A percentile compares a stretch with the other conserved stretches of the same genome.
Evolutionary conservation across 2,797 vertebrate genomes (phyloP).

Genomic region (Brachyalestes nurse): DNA sequence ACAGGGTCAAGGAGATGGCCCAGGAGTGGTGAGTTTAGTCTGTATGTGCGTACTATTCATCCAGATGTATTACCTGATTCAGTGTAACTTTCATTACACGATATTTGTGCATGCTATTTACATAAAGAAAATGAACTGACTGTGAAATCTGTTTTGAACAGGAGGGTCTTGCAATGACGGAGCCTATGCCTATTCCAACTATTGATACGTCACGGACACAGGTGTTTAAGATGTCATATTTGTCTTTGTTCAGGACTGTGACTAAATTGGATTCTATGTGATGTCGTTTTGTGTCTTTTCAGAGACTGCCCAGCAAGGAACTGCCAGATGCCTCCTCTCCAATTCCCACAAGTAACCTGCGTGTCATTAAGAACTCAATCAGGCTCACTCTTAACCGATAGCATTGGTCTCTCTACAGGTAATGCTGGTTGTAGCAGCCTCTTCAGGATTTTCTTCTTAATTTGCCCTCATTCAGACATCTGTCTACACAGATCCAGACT

Average conservation of each 20-base stretch:
- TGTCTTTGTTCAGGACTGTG: background rate
- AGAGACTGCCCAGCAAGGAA: conserved; percentile 97
- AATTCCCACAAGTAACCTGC: conserved; percentile 88
- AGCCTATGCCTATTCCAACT: conserved; percentile 87
- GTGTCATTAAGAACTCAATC: conserved; percentile 96
- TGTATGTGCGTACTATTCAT: background rate
- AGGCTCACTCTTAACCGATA: conserved; percentile 95
- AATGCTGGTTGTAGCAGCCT: conserved; percentile 52
- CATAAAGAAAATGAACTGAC: no score
- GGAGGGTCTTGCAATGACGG: conserved; percentile 74
- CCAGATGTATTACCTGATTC: background rate
- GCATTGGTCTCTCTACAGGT: conserved; percentile 72
- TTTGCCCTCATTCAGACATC: conserved; percentile 15
- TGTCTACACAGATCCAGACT: conserved; percentile 42
- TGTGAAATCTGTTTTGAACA: conserved; percentile 56
- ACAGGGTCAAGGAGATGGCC: conserved; percentile 66
- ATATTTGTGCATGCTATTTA: background rate
- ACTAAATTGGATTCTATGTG: background rate
- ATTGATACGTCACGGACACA: conserved; percentile 88
- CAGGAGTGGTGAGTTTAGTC: conserved; percentile 62
- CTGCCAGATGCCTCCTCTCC: conserved; percentile 95
- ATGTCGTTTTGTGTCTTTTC: conserved; percentile 31
- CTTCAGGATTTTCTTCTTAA: conserved; percentile 30
- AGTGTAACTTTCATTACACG: background rate
- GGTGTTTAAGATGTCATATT: conserved; percentile 72